Evolutionary conservation across 2,888 invertebrate species (phyloP).

Genomic region (Drosophila phalerata): DNA sequence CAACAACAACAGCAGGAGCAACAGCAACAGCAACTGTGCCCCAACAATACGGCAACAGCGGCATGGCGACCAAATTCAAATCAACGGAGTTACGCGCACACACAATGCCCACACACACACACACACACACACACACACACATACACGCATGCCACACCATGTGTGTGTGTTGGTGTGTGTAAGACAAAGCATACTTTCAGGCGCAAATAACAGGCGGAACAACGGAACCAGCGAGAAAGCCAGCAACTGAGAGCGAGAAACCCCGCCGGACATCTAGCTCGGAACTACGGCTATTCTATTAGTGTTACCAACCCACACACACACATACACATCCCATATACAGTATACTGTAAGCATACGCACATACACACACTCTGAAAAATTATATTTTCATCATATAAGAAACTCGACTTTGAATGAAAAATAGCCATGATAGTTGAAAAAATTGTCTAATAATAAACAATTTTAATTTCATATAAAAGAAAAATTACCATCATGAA

Average conservation of each 20-base stretch:
- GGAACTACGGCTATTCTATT: slow-evolving; percentile 69
- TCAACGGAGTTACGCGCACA: slow-evolving; percentile 73
- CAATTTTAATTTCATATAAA: no score
- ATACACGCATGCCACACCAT: slow-evolving; percentile 12
- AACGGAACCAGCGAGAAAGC: slow-evolving; percentile 59
- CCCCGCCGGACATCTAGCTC: slow-evolving; percentile 36
- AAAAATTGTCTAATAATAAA: no score
- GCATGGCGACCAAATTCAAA: slow-evolving; percentile 61
- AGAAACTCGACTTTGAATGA: neutral
- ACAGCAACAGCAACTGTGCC: slow-evolving; percentile 55
- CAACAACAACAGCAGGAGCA: neutral
- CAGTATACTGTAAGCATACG: slow-evolving; percentile 15
- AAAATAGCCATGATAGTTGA: no score
- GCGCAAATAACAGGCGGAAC: slow-evolving; percentile 73
- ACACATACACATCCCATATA: slow-evolving; percentile 11
- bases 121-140: slow-evolving; percentile 7
- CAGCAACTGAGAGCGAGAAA: slow-evolving; percentile 51
- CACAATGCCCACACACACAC: slow-evolving; percentile 31
- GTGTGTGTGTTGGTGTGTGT: slow-evolving; percentile 15
- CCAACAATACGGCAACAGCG: slow-evolving; percentile 61
- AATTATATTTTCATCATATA: neutral
- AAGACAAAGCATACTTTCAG: slow-evolving; percentile 79
- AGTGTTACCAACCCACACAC: slow-evolving; percentile 47
- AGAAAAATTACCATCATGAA: no score
- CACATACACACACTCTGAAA: slow-evolving; percentile 8